Conservation (phyloP, 2,888 invertebrate genomes). For the Abrostola tripartita region DNA sequence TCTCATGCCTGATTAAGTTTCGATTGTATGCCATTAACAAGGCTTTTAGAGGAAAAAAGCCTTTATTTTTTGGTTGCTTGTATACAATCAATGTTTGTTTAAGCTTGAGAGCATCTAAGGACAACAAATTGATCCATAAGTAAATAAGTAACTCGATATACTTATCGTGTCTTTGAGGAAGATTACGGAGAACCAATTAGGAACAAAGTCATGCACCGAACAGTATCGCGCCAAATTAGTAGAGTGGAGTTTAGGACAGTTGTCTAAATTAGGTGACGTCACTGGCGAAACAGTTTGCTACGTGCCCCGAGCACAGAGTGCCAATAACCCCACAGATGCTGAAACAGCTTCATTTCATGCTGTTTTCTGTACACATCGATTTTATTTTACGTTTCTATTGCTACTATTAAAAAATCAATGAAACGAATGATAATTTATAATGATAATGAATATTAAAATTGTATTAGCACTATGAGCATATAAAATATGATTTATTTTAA, state of each 20-base stretch:
- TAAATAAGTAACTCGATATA: slow-evolving; percentile 24
- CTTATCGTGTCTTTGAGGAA: slow-evolving; percentile 26
- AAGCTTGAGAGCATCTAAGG: slow-evolving; percentile 18
- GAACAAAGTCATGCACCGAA: slow-evolving; percentile 32
- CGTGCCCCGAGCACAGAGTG: slow-evolving; percentile 33
- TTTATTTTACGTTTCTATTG: neutral
- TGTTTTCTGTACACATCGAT: neutral
- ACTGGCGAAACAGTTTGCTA: slow-evolving; percentile 33
- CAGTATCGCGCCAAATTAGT: slow-evolving; percentile 37
- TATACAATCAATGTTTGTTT: slow-evolving; percentile 44
- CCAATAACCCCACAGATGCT: slow-evolving; percentile 31
- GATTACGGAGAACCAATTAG: slow-evolving; percentile 44
- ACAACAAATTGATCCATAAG: slow-evolving; percentile 24
- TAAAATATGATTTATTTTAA: too few relatives aligned
- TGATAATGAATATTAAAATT: too few relatives aligned
- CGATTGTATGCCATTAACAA: slow-evolving; percentile 34
- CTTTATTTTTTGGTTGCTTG: slow-evolving; percentile 36
- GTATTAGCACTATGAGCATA: too few relatives aligned
- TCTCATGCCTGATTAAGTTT: slow-evolving; percentile 31
- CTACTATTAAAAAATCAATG: neutral
- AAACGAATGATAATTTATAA: too few relatives aligned
- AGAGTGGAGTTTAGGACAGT: slow-evolving; percentile 44
- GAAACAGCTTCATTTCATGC: slow-evolving; percentile 40
- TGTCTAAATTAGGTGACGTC: slow-evolving; percentile 46
- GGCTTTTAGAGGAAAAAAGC: slow-evolving; percentile 18